These are phyloP conservation scores for Phocides pigmalion DNA, from an alignment of 1,140 invertebrate genomes.

Conservation along the genomic window DNA sequence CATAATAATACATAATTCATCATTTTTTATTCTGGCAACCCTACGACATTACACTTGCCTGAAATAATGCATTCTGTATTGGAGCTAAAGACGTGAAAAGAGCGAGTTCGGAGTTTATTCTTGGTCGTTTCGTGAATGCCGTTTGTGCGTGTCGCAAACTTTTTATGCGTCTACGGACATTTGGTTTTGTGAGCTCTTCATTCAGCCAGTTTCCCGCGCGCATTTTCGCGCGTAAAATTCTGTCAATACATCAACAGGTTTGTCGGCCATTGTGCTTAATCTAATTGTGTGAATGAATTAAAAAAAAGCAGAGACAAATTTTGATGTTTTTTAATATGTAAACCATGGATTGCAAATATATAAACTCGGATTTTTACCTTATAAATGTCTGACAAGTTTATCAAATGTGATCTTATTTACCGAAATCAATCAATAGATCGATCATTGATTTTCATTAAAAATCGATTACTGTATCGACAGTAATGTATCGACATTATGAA, in stretches of 20 bases:
- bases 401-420: too few species aligned
- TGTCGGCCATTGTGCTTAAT: background rate
- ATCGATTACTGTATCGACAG: too few species aligned
- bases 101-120: constrained; percentile 26
- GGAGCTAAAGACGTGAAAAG: constrained; percentile 42
- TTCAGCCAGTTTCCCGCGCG: constrained; percentile 41
- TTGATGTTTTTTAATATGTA: too few species aligned
- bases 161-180: constrained; percentile 43
- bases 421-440: too few species aligned
- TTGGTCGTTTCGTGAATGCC: constrained; percentile 25
- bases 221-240: constrained; percentile 18
- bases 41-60: constrained; percentile 35
- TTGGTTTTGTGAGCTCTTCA: constrained; percentile 50
- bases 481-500: too few species aligned
- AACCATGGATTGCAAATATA: too few species aligned
- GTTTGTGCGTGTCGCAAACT: constrained; percentile 39
- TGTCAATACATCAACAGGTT: background rate
- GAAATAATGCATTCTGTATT: constrained; percentile 42
- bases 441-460: too few species aligned
- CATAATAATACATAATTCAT: background rate
- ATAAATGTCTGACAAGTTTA: too few species aligned
- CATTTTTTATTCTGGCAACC: background rate
- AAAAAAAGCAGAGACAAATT: too few species aligned
- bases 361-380: too few species aligned
- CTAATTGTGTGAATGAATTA: too few species aligned